Base-by-base conservation (phyloP, 30 jellyfish, hydroid and myxozoan species). In the Aurelia aurita complex sp. Pacific region DNA sequence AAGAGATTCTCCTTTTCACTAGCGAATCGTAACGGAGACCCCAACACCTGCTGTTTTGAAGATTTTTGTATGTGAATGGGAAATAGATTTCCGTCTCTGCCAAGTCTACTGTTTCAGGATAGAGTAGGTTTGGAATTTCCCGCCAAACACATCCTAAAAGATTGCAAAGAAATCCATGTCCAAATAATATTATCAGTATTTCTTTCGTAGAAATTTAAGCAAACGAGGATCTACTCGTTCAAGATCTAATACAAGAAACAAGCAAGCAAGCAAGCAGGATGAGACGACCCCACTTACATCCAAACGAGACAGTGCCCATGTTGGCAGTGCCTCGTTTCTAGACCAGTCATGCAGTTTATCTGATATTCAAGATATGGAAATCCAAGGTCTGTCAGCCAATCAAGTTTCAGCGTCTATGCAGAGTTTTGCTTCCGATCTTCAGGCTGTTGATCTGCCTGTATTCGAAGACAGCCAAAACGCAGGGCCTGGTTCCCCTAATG, bases 371-470 rank as follows among this genome's bases (percentile, higher is more conserved):
- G 80, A 79, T 5, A 92, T 42, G 36, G 98, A 91, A 33, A 91
- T 91, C 17, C 75, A 43, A 35, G 19, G 66, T 74, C 46, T 29
- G 46, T 69, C 96, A 34, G 74, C 43, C 40, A 85, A 91, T 80
- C 70, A 64, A 33, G 59, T 94, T 17, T 76, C 96, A 53, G 77
- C 80, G 35, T 78, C 97, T 2, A 79, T 67, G 77, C 91, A 81
- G 65, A 94, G 96, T 19, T 70, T 93, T 73, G 95, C 89, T 17
- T 92, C 98, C 1, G 89, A 87, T 13, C 71, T 94, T 53, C 79
- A 82, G 13, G 97, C 91, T 10, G 98, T 88, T 18, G 98, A 94
- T 66, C 55, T 94, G 3, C 98, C 98, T 11, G 96, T 86, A 38
- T 94, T 86, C 83, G 96, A 94, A 13, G 98, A 88, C 67, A 89